These are phyloP conservation scores for Tromatobia lineatoria DNA, from an alignment of 2,888 invertebrate genomes.

Conservation along the genomic window DNA sequence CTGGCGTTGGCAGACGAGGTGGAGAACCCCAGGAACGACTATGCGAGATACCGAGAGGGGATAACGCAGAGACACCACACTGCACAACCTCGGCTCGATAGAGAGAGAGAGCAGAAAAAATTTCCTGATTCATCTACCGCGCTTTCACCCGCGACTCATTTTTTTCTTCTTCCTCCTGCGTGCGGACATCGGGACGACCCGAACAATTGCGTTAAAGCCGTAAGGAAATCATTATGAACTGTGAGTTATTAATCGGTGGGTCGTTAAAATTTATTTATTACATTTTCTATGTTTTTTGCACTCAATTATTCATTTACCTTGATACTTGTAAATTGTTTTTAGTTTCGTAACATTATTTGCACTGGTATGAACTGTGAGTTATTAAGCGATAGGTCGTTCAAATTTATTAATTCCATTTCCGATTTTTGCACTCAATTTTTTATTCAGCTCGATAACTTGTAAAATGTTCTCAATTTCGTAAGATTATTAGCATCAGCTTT, in stretches of 20 bases:
- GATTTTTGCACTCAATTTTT: too few species aligned
- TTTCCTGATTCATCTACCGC: conserved; percentile 12
- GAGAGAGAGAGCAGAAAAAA: not conserved
- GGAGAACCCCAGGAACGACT: conserved; percentile 9
- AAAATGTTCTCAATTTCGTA: too few species aligned
- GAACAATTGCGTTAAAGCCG: conserved; percentile 21
- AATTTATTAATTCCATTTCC: too few species aligned
- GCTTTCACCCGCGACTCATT: conserved; percentile 7
- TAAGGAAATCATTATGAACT: conserved; percentile 24
- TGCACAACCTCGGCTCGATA: conserved; percentile 11
- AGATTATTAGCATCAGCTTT: too few species aligned
- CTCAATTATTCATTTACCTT: not conserved
- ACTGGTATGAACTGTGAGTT: too few species aligned
- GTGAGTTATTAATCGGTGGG: not conserved
- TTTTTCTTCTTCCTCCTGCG: not conserved
- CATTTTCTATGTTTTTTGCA: not conserved
- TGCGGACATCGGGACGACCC: not conserved
- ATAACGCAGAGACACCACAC: conserved; percentile 23
- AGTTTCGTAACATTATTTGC: too few species aligned
- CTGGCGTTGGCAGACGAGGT: conserved; percentile 57
- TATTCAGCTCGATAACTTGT: too few species aligned
- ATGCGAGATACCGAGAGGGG: conserved; percentile 1
- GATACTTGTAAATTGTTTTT: too few species aligned
- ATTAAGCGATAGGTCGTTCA: too few species aligned
- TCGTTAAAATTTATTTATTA: conserved; percentile 4